Percentiles rank a stretch among this genome's conserved stretches.
Conservation (phyloP, 2,113 vertebrate species). For the Neotoma lepida region DNA sequence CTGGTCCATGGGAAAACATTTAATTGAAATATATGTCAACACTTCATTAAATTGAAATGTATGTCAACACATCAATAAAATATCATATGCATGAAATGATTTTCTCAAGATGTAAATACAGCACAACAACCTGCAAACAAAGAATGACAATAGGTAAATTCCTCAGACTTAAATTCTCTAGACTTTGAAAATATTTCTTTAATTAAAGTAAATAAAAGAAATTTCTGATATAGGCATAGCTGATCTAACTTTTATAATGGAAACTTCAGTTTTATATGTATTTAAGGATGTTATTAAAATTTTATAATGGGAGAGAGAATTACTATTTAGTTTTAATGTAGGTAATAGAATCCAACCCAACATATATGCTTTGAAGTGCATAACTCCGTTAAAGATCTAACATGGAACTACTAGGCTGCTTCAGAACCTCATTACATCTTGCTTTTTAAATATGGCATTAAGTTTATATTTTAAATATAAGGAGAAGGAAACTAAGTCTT, state of each 20-base stretch:
- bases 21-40: neutral
- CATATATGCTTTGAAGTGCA: neutral
- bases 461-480: neutral
- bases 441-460: neutral
- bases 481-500: neutral
- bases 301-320: neutral
- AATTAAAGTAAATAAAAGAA: neutral
- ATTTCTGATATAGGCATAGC: neutral
- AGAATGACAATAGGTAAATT: neutral
- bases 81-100: neutral
- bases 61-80: neutral
- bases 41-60: neutral
- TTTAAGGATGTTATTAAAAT: neutral
- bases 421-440: neutral
- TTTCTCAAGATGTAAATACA: neutral
- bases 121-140: neutral
- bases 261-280: neutral
- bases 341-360: neutral
- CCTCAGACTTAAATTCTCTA: neutral
- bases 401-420: neutral
- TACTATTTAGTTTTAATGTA: neutral
- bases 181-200: neutral
- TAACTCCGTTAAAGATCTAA: neutral
- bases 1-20: neutral
- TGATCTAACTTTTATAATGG: neutral